Conservation (phyloP, 2,888 invertebrate genomes). For the Diogma glabrata region DNA sequence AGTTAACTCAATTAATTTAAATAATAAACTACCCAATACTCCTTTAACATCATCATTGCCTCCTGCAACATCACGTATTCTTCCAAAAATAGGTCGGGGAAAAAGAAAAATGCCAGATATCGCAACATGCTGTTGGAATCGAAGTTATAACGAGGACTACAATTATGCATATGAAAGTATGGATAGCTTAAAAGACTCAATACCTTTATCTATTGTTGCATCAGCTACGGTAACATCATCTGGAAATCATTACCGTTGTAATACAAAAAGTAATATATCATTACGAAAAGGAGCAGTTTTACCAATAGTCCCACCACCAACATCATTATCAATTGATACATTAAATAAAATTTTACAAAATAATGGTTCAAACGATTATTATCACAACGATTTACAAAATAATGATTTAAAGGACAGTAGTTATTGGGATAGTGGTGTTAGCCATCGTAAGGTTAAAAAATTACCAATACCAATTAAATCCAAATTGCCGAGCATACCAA, state of each 20-base stretch:
- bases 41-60: neutral
- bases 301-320: conserved; percentile 15
- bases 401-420: no score
- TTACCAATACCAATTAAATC: conserved; percentile 25
- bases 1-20: neutral
- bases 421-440: no score
- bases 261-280: no score
- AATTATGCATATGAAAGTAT: conserved; percentile 56
- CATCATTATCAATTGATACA: no score
- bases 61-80: conserved; percentile 14
- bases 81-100: conserved; percentile 16
- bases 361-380: no score
- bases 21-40: no score
- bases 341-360: no score
- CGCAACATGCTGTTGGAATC: conserved; percentile 20
- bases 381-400: no score
- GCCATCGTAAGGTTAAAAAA: conserved; percentile 23
- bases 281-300: conserved; percentile 18
- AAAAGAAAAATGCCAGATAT: conserved; percentile 24
- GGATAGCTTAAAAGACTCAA: conserved; percentile 39
- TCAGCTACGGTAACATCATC: no score
- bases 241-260: no score
- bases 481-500: conserved; percentile 8
- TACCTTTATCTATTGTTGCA: conserved; percentile 13
- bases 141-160: conserved; percentile 53